A percentile compares a stretch with the other conserved stretches of the same genome.
Evolutionary conservation across 2,797 vertebrate genomes (phyloP).

Genomic region (Hephaestus fuliginosus): DNA sequence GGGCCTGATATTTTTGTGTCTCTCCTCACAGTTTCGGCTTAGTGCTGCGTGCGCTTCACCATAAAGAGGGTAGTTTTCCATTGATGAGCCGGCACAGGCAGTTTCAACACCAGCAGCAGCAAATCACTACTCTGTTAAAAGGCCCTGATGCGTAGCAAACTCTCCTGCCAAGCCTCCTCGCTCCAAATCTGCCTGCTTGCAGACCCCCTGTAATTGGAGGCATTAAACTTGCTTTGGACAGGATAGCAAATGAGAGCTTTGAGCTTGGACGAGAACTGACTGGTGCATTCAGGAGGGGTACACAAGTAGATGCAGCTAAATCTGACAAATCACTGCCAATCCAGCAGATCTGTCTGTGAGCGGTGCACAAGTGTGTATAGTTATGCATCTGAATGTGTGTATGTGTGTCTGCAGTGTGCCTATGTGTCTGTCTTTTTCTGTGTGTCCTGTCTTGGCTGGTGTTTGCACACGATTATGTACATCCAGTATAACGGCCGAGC

Average conservation of each 20-base stretch:
- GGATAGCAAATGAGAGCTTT: conserved; percentile 81
- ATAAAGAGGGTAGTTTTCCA: conserved; percentile 82
- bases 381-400: conserved; percentile 34
- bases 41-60: conserved; percentile 71
- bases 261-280: conserved; percentile 81
- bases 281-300: conserved; percentile 78
- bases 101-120: conserved; percentile 76
- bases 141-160: conserved; percentile 85
- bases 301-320: conserved; percentile 78
- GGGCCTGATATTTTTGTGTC: conserved; percentile 68
- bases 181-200: conserved; percentile 83
- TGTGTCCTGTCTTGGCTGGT: conserved; percentile 38
- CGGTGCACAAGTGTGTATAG: not conserved
- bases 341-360: conserved; percentile 62
- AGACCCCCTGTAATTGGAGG: conserved; percentile 86
- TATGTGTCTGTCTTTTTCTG: not conserved
- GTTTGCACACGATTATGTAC: conserved; percentile 46
- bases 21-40: conserved; percentile 73
- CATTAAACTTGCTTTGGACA: conserved; percentile 88
- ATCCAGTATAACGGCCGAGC: conserved; percentile 41
- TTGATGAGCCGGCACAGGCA: conserved; percentile 80
- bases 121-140: conserved; percentile 87
- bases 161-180: conserved; percentile 82
- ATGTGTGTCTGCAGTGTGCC: conserved; percentile 19
- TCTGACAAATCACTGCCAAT: conserved; percentile 79